A percentile compares a stretch with the other conserved stretches of the same genome.
Evolutionary conservation across 2,888 invertebrate species (phyloP).

Genomic region (Pogonocherus hispidulus): DNA sequence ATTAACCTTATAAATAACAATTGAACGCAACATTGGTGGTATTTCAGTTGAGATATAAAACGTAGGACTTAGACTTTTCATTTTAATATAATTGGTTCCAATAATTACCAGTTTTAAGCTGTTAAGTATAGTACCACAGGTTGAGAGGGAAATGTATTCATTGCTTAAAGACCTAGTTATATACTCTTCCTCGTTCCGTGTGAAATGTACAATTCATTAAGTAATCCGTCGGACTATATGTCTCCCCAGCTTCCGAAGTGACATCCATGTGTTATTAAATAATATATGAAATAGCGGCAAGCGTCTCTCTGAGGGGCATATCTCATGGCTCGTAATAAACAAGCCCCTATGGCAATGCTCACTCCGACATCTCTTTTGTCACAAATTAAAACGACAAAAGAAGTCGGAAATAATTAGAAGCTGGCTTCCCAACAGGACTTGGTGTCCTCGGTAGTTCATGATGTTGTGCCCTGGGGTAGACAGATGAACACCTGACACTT

Average conservation of each 20-base stretch:
- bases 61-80: too few species aligned
- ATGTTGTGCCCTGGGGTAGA: slow-evolving; percentile 21
- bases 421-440: slow-evolving; percentile 19
- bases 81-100: too few species aligned
- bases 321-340: slow-evolving; percentile 41
- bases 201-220: slow-evolving; percentile 5
- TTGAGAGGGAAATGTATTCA: too few species aligned
- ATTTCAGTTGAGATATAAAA: too few species aligned
- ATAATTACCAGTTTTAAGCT: too few species aligned
- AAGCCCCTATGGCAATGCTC: slow-evolving; percentile 45
- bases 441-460: slow-evolving; percentile 19
- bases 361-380: slow-evolving; percentile 43
- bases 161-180: too few species aligned
- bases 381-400: slow-evolving; percentile 47
- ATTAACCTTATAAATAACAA: too few species aligned
- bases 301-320: slow-evolving; percentile 38
- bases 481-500: slow-evolving; percentile 32
- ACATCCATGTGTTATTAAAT: slow-evolving; percentile 43
- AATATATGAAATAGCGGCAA: slow-evolving; percentile 45
- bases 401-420: slow-evolving; percentile 51
- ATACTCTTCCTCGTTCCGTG: background rate
- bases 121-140: too few species aligned
- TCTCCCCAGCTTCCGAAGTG: slow-evolving; percentile 38
- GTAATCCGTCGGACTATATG: too few species aligned
- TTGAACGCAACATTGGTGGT: too few species aligned